A percentile compares a stretch with the other conserved stretches of the same genome.
Evolutionary conservation across 1,140 invertebrate genomes (phyloP).

Genomic region (Penaeus chinensis): DNA sequence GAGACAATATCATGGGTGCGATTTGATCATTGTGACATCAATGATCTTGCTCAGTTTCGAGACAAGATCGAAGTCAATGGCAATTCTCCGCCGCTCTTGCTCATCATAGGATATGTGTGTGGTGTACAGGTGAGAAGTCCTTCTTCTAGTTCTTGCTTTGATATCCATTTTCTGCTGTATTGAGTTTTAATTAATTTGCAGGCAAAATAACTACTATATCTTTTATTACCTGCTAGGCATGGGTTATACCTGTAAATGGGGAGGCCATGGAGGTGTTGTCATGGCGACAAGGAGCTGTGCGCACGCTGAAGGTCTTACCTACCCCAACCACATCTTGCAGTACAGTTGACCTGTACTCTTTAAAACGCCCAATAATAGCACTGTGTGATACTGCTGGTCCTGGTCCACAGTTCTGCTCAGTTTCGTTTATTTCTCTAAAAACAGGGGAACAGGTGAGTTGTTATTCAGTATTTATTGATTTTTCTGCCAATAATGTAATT

Average conservation of each 20-base stretch:
- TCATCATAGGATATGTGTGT: slow-evolving; percentile 86
- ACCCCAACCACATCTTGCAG: slow-evolving; percentile 74
- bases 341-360: slow-evolving; percentile 75
- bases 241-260: slow-evolving; percentile 83
- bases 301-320: slow-evolving; percentile 84
- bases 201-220: neutral
- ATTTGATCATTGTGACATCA: slow-evolving; percentile 86
- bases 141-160: neutral
- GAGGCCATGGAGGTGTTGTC: slow-evolving; percentile 93
- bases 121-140: slow-evolving; percentile 79
- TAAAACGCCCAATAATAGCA: slow-evolving; percentile 87
- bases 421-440: slow-evolving; percentile 90
- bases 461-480: slow-evolving; percentile 14
- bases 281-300: slow-evolving; percentile 87
- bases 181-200: neutral
- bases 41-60: slow-evolving; percentile 75
- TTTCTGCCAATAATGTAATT: neutral
- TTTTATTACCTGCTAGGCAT: slow-evolving; percentile 72
- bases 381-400: slow-evolving; percentile 82
- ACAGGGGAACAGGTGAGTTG: slow-evolving; percentile 84
- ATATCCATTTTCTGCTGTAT: neutral
- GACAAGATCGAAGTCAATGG: slow-evolving; percentile 77
- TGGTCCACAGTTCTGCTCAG: slow-evolving; percentile 84
- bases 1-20: slow-evolving; percentile 81
- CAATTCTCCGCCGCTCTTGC: slow-evolving; percentile 79